Evolutionary conservation across 1,140 invertebrate species (phyloP), one percentile per base, ranked within the genome.

Genomic region (Bombus cullumanus): DNA sequence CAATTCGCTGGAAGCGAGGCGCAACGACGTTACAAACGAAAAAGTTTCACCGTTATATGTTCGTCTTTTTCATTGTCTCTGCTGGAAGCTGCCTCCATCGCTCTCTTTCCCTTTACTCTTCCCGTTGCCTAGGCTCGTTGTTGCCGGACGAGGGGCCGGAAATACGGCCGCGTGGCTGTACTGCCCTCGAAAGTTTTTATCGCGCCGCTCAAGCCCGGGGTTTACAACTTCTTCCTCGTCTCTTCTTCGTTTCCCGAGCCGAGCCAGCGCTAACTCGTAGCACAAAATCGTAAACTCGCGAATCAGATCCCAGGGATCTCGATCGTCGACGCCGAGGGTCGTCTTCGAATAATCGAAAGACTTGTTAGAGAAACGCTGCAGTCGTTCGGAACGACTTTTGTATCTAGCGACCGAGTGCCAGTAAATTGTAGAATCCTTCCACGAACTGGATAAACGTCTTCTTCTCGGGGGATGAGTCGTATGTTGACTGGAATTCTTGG

Each of bases 121-220:
- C 4, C 22, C 53, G 8, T 15, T 28, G 3, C 37, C 43, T 34
- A 41, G 47, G 43, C 28, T 69, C 80, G 73, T 76, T 71, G 43
- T 89, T 77, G 43, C 86, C 47, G 82, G 79, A 81, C 82, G 74
- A 89, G 88, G 15, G 81, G 62, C 68, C 79, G 89, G 88, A 90
- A 90, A 89, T 87, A 87, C 88, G 79, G 85, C 73, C 82, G 73
- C 43, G 66, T 34, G 77, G 85, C 82, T 69, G 71, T 68, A 80
- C 83, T 69, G 85, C 75, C 86, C 89, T 90, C 88, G 39, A 86
- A 90, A 90, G 74, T 90, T 90, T 90, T 90, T 90, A 90, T 90
- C 89, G 88, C 86, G 66, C 53, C 72, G 88, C 86, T 90, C 89
- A 90, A 90, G 88, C 87, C 57, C 83, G 80, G 53, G 80, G 89